Conservation (phyloP, 2,113 vertebrate species). For the Ellobius talpinus region DNA sequence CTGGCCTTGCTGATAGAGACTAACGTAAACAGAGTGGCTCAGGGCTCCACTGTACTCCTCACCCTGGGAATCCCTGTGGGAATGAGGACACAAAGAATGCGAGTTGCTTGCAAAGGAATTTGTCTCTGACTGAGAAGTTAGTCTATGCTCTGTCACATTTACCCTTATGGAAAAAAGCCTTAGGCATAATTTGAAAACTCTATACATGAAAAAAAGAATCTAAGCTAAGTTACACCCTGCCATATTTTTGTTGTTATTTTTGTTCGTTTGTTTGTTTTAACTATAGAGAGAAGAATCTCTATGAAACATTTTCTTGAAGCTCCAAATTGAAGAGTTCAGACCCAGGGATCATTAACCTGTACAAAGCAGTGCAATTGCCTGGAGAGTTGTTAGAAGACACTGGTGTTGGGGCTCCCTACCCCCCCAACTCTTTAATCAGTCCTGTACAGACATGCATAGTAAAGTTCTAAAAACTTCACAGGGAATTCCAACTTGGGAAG, state of each 20-base stretch:
- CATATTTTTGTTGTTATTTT: not conserved
- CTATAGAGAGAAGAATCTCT: not conserved
- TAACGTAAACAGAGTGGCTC: not conserved
- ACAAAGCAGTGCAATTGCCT: not conserved
- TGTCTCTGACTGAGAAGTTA: not conserved
- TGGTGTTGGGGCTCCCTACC: no score
- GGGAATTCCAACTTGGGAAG: not conserved
- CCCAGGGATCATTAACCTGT: not conserved
- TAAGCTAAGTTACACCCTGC: not conserved
- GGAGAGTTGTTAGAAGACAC: not conserved
- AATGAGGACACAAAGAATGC: not conserved
- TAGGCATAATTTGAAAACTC: not conserved
- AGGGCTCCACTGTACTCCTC: not conserved
- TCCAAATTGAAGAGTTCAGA: not conserved
- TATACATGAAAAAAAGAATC: not conserved
- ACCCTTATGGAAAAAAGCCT: not conserved
- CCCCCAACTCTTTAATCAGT: not conserved
- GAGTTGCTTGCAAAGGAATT: conserved; percentile 60
- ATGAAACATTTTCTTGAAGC: not conserved
- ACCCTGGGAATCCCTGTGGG: not conserved
- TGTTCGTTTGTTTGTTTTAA: not conserved
- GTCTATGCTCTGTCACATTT: conserved; percentile 49
- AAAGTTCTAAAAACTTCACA: not conserved
- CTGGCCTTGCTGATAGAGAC: not conserved
- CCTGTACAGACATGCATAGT: not conserved